These are phyloP conservation scores for Centropyge bicolor DNA, from an alignment of 2,797 vertebrate species.

Conservation along the genomic window DNA sequence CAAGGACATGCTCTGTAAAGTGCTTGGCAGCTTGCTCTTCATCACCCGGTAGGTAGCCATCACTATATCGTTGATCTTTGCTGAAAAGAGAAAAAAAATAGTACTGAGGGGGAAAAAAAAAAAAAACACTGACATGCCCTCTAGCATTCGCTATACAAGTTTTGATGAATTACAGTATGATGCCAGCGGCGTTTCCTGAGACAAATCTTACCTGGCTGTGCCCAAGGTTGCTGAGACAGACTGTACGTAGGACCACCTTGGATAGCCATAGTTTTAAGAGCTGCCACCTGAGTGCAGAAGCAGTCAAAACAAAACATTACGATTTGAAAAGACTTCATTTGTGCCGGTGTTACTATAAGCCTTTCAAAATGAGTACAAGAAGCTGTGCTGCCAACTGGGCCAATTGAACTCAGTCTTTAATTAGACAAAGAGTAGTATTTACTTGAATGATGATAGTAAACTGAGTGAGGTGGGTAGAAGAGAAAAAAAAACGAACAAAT, in stretches of 20 bases:
- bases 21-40: slow-evolving; percentile 94
- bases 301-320: slow-evolving; percentile 36
- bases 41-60: slow-evolving; percentile 93
- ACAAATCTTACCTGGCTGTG: slow-evolving; percentile 92
- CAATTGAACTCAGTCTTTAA: slow-evolving; percentile 18
- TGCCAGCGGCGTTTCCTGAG: slow-evolving; percentile 55
- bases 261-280: slow-evolving; percentile 94
- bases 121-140: slow-evolving; percentile 67
- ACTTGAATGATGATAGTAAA: slow-evolving; percentile 18
- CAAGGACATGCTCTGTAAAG: slow-evolving; percentile 95
- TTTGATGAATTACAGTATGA: slow-evolving; percentile 71
- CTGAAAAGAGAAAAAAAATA: slow-evolving; percentile 84
- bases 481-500: not conserved
- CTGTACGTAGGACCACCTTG: slow-evolving; percentile 96
- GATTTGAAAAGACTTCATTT: slow-evolving; percentile 28
- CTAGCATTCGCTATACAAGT: slow-evolving; percentile 51
- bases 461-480: not conserved
- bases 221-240: slow-evolving; percentile 96
- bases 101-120: not conserved
- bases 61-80: slow-evolving; percentile 95
- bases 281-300: slow-evolving; percentile 87
- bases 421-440: slow-evolving; percentile 22
- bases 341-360: slow-evolving; percentile 3
- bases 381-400: slow-evolving; percentile 4
- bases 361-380: slow-evolving; percentile 21